These are phyloP conservation scores for Oreortyx pictus DNA, from an alignment of 2,797 vertebrate species.

Conservation along the genomic window DNA sequence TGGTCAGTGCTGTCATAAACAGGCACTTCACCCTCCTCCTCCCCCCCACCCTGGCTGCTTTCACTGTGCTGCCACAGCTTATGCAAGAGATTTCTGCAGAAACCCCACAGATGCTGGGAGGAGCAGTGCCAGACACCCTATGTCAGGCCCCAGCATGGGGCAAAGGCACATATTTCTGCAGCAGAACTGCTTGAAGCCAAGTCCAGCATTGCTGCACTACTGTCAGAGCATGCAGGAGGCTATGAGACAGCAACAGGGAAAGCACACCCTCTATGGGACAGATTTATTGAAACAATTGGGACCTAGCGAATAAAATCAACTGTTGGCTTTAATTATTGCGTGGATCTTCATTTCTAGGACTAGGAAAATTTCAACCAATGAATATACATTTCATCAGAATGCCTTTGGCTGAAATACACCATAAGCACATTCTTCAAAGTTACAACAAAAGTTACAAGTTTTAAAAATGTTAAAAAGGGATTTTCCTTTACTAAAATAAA, in stretches of 20 bases:
- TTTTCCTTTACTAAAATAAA: constrained; percentile 76
- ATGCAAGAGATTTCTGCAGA: too few species aligned
- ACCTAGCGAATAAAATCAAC: constrained; percentile 76
- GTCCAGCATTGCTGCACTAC: neutral
- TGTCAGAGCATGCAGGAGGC: neutral
- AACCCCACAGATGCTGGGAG: neutral
- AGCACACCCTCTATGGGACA: constrained; percentile 12
- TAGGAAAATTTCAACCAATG: constrained; percentile 77
- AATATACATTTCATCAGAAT: constrained; percentile 77
- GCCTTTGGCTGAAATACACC: constrained; percentile 73
- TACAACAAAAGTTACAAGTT: constrained; percentile 77
- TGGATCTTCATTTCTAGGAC: constrained; percentile 61
- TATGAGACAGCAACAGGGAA: neutral
- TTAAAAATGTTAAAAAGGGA: constrained; percentile 77
- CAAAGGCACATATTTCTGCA: accelerated
- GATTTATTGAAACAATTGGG: constrained; percentile 67
- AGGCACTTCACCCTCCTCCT: accelerated
- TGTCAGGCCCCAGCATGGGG: accelerated
- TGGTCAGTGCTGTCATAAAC: accelerated
- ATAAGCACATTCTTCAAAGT: constrained; percentile 77
- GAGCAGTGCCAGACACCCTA: neutral
- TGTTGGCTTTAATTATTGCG: constrained; percentile 73
- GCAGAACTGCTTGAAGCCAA: neutral
- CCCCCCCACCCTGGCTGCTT: neutral
- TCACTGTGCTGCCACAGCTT: accelerated